A percentile compares a stretch with the other conserved stretches of the same genome.
Conservation (phyloP, 2,888 invertebrate species). For the Ectemnius cavifrons region DNA sequence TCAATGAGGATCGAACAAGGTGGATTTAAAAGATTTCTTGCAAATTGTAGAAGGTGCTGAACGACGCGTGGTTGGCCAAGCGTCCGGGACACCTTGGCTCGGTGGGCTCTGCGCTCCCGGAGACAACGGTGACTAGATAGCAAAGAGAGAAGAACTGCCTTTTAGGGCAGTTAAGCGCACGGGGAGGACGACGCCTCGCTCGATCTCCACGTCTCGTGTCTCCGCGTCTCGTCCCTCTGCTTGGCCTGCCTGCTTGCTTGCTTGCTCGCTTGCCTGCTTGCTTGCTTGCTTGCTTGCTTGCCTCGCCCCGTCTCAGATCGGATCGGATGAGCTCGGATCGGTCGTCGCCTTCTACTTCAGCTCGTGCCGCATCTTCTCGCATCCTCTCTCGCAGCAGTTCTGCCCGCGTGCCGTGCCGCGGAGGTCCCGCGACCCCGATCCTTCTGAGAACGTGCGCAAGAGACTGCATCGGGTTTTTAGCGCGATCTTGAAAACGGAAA, state of each 20-base stretch:
- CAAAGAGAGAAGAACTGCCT: constrained; percentile 67
- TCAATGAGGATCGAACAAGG: not conserved
- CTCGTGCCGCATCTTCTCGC: constrained; percentile 25
- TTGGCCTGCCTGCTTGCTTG: constrained; percentile 5
- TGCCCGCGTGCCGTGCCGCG: constrained; percentile 30
- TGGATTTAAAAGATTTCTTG: not conserved
- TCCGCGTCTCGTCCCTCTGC: constrained; percentile 30
- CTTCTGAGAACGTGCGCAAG: constrained; percentile 70
- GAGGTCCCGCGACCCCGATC: constrained; percentile 73
- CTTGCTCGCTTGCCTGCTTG: too few relatives aligned
- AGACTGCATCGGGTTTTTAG: constrained; percentile 67
- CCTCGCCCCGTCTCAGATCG: constrained; percentile 56
- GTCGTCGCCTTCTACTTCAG: constrained; percentile 49
- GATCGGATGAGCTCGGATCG: constrained; percentile 54
- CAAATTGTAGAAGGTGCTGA: constrained; percentile 17
- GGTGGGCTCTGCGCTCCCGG: constrained; percentile 50
- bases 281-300: constrained; percentile 30
- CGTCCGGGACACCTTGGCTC: constrained; percentile 41
- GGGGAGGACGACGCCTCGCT: constrained; percentile 62
- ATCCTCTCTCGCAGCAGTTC: constrained; percentile 54
- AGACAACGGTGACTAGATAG: constrained; percentile 66
- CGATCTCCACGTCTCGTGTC: constrained; percentile 58
- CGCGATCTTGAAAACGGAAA: constrained; percentile 72
- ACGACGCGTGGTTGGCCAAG: constrained; percentile 16
- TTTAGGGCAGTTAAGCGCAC: constrained; percentile 73